Base-by-base conservation (phyloP, 2,797 vertebrate genomes). In the Selene dorsalis region DNA sequence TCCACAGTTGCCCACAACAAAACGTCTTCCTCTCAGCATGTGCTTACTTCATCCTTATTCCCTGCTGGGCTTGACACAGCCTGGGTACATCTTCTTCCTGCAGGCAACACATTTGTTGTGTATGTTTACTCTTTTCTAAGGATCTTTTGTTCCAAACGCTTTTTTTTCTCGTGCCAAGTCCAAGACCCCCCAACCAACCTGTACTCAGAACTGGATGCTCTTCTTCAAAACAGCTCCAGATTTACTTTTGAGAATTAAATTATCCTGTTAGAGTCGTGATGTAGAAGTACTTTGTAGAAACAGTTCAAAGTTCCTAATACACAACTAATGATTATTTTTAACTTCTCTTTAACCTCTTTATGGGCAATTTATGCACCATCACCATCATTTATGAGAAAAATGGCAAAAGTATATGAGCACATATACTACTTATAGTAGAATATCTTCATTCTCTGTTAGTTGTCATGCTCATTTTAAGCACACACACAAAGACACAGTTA, bases 81-180 rank as follows among this genome's bases (percentile, higher is more conserved):
- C 79, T 81, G 61, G 58, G 73, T 67, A 78, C 73, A 77, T 82
- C 58, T 43, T 83, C 79, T 83, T 9, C 79, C 82, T 79, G 52
- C 22, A n/a, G 77, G 85, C 73, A 66, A 76, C 12, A 10, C 64
- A 60, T 69, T 83, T 77, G 63, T 82, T 87, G 66, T 38, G 16
- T 70, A 18, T 88, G 58, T 88, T 84, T 83, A 65, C 57, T 74
- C 14, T 82, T 77, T 66, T 69, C 28, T 60, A 39, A 83, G 78
- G 67, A 79, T 65, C 35, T 77, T 86, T 86, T 63, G 28, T 61
- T 75, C 45, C 61, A 50, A 63, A 74, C 59, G 58, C 57, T 48
- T 69, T 48, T 48, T 69, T 80, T 39, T 55, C 24, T 73, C 48
- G 57, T 71, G 56, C 73, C 24, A 70, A 81, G 50, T 64, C 66